Conservation (phyloP, 2,113 vertebrate species). For the Datnioides undecimradiatus region DNA sequence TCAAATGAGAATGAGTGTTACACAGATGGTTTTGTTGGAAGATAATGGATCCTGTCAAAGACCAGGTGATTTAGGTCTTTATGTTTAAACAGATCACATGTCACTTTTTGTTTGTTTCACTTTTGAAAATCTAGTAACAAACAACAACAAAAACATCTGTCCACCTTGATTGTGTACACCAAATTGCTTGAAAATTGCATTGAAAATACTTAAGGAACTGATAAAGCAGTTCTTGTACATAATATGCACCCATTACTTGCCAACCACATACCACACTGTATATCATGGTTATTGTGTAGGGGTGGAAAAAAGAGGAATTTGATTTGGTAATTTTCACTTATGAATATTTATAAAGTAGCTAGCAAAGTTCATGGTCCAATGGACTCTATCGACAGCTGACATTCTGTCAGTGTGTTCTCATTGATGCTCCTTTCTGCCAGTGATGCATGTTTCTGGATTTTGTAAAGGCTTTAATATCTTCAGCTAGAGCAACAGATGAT, state of each 20-base stretch:
- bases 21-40: neutral
- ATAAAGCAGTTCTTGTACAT: neutral
- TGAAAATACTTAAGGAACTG: neutral
- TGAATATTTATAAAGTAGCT: neutral
- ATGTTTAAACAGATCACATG: too few species aligned
- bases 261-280: too few species aligned
- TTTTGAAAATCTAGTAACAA: neutral
- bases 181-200: too few species aligned
- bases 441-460: neutral
- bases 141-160: neutral
- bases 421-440: neutral
- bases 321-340: neutral
- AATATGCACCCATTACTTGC: neutral
- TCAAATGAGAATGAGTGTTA: neutral
- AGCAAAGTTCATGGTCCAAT: neutral
- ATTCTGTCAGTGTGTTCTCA: neutral
- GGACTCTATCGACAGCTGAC: neutral
- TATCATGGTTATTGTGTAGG: too few species aligned
- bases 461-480: neutral
- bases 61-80: neutral
- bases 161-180: neutral
- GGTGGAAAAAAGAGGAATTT: too few species aligned
- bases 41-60: slow-evolving; percentile 5
- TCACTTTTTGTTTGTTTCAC: neutral
- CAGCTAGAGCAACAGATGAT: slow-evolving; percentile 7